Percentiles rank a stretch among this genome's conserved stretches.
These are phyloP conservation scores for Homarus americanus DNA, from an alignment of 1,140 invertebrate species.

Conservation along the genomic window DNA sequence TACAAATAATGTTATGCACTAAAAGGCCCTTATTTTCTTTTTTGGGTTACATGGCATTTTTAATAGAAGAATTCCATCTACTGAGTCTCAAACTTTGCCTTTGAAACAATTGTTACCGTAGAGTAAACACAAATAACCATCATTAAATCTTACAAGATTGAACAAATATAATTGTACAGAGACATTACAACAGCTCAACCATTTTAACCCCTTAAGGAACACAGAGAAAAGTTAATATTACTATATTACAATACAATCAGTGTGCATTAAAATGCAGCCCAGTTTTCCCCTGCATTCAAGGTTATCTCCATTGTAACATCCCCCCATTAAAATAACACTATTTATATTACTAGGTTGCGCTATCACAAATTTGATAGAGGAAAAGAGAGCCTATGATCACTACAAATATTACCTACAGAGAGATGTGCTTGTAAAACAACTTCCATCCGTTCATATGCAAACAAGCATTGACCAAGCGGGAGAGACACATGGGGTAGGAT, in stretches of 20 bases:
- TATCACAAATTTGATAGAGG: slow-evolving; percentile 73
- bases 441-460: slow-evolving; percentile 68
- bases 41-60: slow-evolving; percentile 59
- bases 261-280: slow-evolving; percentile 56
- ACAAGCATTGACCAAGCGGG: slow-evolving; percentile 59
- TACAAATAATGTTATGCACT: slow-evolving; percentile 56
- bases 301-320: slow-evolving; percentile 53
- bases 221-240: slow-evolving; percentile 67
- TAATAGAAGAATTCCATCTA: slow-evolving; percentile 49
- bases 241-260: slow-evolving; percentile 65
- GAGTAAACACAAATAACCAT: slow-evolving; percentile 61
- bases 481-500: slow-evolving; percentile 38
- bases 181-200: slow-evolving; percentile 69
- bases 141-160: slow-evolving; percentile 64
- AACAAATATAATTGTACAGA: slow-evolving; percentile 69
- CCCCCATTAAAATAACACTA: slow-evolving; percentile 69
- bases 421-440: slow-evolving; percentile 69
- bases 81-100: slow-evolving; percentile 56
- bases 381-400: slow-evolving; percentile 59
- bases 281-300: slow-evolving; percentile 27
- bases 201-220: slow-evolving; percentile 58
- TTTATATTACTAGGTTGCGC: slow-evolving; percentile 70
- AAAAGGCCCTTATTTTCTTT: slow-evolving; percentile 65
- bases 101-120: slow-evolving; percentile 25
- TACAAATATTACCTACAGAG: slow-evolving; percentile 69